Base-by-base conservation (phyloP, 2,888 invertebrate species). In the Fabriciana adippe region DNA sequence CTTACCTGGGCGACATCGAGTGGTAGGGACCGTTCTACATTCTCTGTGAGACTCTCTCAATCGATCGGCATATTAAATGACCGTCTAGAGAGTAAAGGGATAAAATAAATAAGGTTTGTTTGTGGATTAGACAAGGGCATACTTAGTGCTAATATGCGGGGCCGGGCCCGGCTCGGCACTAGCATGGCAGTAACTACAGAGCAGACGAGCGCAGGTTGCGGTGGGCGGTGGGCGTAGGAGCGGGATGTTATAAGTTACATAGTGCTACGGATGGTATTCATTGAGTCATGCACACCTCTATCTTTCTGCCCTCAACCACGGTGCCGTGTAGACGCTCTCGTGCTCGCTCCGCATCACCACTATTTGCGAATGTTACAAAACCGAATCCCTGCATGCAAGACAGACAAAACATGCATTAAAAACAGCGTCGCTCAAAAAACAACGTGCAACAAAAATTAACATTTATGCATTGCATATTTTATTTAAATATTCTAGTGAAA, bases 331-430 rank as follows among this genome's bases (percentile, higher is more conserved):
- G 97, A 96, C 99, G 98, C 96, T 99, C 99, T 96, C 99, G 98
- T 97, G 99, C 99, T 96, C 98, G 97, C 96, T 99, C 99, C 95
- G 99, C 99, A 96, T 99, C 99, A 95, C 97, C 97, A 96, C 98
- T 98, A 97, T 98, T 98, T 96, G 99, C 99, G 98, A 99, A 99
- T 96, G 99, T 99, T 96, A 99, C 99, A 97, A 99, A 99, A 97
- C 99, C 99, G 97, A 99, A 99, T 96, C 99, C 99, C 99, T 99
- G 97, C 96, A 97, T 97, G 97, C 97, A 97, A 95, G 96, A 97
- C 97, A 96, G 96, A 97, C 96, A 96, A 96, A 96, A 96, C 96
- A 96, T 96, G 96, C 96, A 96, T 96, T 96, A 96, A 96, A 96
- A 93, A 95, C 94, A 95, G 95, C 94, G 94, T 94, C 94, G 94